A percentile compares a stretch with the other conserved stretches of the same genome.
Conservation (phyloP, 2,113 vertebrate species). For the Panthera uncia region DNA sequence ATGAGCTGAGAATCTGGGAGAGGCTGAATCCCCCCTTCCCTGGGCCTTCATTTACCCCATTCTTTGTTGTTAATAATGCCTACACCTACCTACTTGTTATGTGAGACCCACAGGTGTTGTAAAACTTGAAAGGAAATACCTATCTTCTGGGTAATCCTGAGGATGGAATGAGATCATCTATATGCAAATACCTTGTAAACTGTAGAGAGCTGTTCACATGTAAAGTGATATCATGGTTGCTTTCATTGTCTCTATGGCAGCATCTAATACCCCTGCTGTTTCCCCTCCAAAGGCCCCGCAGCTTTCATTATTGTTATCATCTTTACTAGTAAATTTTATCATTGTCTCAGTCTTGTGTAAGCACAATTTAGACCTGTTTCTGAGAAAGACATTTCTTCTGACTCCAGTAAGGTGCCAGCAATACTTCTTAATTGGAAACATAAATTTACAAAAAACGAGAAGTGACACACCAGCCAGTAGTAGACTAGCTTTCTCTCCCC, state of each 20-base stretch:
- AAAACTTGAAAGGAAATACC: constrained; percentile 49
- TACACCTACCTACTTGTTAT: constrained; percentile 12
- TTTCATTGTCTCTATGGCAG: constrained; percentile 34
- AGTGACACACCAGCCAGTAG: background rate
- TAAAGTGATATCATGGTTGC: background rate
- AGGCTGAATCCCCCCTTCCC: background rate
- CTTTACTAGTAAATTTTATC: constrained; percentile 15
- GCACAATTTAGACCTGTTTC: background rate
- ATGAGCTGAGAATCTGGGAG: background rate
- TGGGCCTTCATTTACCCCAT: constrained; percentile 10
- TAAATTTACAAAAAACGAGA: constrained; percentile 23
- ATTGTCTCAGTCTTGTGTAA: background rate
- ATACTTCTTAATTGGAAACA: constrained; percentile 29
- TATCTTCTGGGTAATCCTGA: constrained; percentile 12
- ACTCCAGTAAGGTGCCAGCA: background rate
- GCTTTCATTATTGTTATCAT: constrained; percentile 8
- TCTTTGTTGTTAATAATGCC: constrained; percentile 12
- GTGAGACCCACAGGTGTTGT: background rate
- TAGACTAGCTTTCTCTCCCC: background rate
- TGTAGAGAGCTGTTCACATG: background rate
- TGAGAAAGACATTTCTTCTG: constrained; percentile 22
- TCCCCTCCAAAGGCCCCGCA: background rate
- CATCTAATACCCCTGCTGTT: background rate
- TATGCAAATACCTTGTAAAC: constrained; percentile 49
- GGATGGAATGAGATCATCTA: constrained; percentile 34